A percentile compares a stretch with the other conserved stretches of the same genome.
Evolutionary conservation across 2,888 invertebrate genomes (phyloP).

Genomic region (Yponomeuta evonymella): DNA sequence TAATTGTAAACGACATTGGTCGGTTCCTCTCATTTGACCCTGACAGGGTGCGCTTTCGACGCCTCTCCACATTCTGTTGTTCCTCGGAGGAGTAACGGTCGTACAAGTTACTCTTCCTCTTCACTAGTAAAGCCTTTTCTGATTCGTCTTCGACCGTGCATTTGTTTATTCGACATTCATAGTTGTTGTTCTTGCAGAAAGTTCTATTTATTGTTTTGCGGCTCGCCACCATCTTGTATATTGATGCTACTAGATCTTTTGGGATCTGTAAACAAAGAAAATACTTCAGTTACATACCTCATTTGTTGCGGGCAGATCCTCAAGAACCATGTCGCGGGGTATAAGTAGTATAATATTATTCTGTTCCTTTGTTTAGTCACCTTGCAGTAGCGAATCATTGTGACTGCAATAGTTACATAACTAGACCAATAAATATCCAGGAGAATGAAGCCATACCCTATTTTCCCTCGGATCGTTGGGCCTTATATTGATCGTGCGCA

Average conservation of each 20-base stretch:
- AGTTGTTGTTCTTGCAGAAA: slow-evolving; percentile 65
- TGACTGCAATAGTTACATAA: too few species aligned
- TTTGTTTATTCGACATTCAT: slow-evolving; percentile 55
- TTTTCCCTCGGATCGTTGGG: slow-evolving; percentile 90
- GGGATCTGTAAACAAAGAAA: slow-evolving; percentile 73
- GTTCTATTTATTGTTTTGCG: slow-evolving; percentile 78
- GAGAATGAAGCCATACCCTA: slow-evolving; percentile 52
- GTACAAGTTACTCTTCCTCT: slow-evolving; percentile 63
- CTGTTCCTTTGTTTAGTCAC: too few species aligned
- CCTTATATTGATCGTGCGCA: slow-evolving; percentile 83
- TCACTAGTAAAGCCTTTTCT: slow-evolving; percentile 46
- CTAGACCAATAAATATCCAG: too few species aligned
- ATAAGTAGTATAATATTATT: too few species aligned
- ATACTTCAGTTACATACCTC: neutral
- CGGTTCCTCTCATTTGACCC: slow-evolving; percentile 44
- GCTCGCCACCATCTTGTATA: slow-evolving; percentile 85
- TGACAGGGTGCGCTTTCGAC: slow-evolving; percentile 43
- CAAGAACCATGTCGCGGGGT: too few species aligned
- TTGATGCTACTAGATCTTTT: slow-evolving; percentile 82
- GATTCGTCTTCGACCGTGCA: slow-evolving; percentile 46
- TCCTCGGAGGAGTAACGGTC: slow-evolving; percentile 62
- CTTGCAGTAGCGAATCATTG: too few species aligned
- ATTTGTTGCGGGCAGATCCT: too few species aligned
- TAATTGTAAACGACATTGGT: slow-evolving; percentile 55
- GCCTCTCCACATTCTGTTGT: slow-evolving; percentile 60